Evolutionary conservation across 2,888 invertebrate species (phyloP).

Genomic region (Phanerotoma sp.): DNA sequence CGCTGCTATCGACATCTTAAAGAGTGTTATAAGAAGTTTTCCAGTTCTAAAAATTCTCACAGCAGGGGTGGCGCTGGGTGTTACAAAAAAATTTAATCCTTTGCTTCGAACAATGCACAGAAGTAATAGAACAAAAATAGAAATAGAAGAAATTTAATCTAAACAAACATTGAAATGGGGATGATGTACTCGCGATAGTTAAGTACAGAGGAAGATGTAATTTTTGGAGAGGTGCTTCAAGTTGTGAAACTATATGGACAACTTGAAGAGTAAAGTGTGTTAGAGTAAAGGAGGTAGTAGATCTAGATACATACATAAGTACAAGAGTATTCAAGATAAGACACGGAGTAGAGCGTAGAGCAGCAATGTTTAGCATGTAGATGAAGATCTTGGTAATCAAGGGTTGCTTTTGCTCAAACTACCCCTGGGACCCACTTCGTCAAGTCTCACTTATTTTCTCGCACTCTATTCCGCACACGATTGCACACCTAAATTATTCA

Average conservation of each 20-base stretch:
- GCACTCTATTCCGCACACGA: conserved; percentile 16
- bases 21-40: conserved; percentile 28
- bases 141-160: conserved; percentile 48
- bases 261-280: conserved; percentile 20
- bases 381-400: conserved; percentile 58
- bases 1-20: conserved; percentile 40
- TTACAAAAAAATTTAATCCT: no score
- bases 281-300: conserved; percentile 38
- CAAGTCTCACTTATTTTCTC: conserved; percentile 54
- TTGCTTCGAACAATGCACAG: no score
- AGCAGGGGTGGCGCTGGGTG: conserved; percentile 44
- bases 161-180: conserved; percentile 53
- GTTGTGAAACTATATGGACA: conserved; percentile 23
- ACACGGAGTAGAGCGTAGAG: conserved; percentile 30
- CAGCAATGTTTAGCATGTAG: conserved; percentile 56
- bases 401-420: conserved; percentile 40
- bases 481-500: conserved; percentile 1
- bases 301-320: conserved; percentile 56
- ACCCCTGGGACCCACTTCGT: conserved; percentile 56
- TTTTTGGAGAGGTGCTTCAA: conserved; percentile 28
- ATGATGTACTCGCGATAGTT: conserved; percentile 30
- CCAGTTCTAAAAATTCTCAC: conserved; percentile 38
- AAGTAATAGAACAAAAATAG: conserved; percentile 9
- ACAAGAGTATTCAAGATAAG: conserved; percentile 54
- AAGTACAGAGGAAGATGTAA: conserved; percentile 23